Conservation (phyloP, 2,888 invertebrate genomes). For the Hydraecia micacea region DNA sequence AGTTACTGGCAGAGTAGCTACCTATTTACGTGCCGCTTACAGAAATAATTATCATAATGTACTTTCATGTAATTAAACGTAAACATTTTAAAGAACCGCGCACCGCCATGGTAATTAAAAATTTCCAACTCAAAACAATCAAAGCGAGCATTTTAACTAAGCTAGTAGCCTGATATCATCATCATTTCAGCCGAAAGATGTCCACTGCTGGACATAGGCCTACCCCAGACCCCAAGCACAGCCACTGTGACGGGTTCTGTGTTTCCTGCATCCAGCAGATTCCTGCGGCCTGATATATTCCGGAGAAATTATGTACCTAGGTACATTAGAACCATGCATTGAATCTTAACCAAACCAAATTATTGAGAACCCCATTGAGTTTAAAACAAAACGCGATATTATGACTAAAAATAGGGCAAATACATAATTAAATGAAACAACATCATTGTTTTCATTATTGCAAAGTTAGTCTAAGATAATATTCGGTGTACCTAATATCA, state of each 20-base stretch:
- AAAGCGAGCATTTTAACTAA: not conserved
- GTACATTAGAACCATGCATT: too few species aligned
- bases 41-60: not conserved
- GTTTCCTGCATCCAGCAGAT: not conserved
- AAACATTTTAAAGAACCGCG: not conserved
- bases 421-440: not conserved
- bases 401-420: too few species aligned
- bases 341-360: not conserved
- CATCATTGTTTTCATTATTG: not conserved
- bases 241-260: not conserved
- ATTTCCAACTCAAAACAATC: not conserved
- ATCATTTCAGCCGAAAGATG: not conserved
- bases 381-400: not conserved
- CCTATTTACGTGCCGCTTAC: too few species aligned
- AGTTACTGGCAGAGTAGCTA: not conserved
- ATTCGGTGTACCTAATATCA: not conserved
- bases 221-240: too few species aligned
- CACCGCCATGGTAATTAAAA: not conserved
- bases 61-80: too few species aligned
- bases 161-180: not conserved
- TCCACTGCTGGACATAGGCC: not conserved
- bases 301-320: not conserved
- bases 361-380: not conserved
- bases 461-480: not conserved
- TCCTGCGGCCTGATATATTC: not conserved